Evolutionary conservation across 2,113 vertebrate species (phyloP), one percentile per base, ranked within the genome.

Genomic region (Coracopsis vasa): DNA sequence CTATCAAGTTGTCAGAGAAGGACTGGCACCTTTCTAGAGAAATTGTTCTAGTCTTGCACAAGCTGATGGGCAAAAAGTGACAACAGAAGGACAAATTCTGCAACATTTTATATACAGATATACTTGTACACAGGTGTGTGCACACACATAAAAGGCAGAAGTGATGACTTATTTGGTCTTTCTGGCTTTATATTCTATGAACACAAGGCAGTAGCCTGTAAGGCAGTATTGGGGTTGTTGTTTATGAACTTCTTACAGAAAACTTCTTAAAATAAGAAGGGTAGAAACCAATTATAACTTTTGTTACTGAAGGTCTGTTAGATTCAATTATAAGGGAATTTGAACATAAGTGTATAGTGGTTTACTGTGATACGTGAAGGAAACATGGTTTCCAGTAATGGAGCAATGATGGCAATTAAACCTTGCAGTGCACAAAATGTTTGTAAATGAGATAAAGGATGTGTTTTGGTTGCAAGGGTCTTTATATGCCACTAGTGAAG

Each of bases 281-380:
- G 42, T 84, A 73, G 84, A 91, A 89, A 84, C 19, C 42, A 91
- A 91, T 95, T 93, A 78, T 80, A 86, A 41, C 53, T 91, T 91
- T 78, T 91, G 45, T 71, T 88, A 37, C 64, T 84, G 81, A 92
- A 91, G 39, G 54, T 91, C 51, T 77, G 37, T 64, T 93, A 87
- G 42, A 42, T 77, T 94, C 47, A 92, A 67, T 84, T 88, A 79
- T 64, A 81, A 74, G 53, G 71, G 61, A 71, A 87, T 85, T 72
- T 85, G 28, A 94, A 81, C 0, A 1, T 67, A 80, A 92, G 53
- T 81, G 29, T 75, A 50, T 44, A 67, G 66, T 67, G 33, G 23
- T 74, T 86, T 66, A 73, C 51, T 71, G 80, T 82, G 74, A 60
- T 69, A 75, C 39, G 35, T 69, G 70, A 95, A 79, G 42, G 94